Base-by-base conservation (phyloP, 2,113 vertebrate species). In the Spea multiplicata region DNA sequence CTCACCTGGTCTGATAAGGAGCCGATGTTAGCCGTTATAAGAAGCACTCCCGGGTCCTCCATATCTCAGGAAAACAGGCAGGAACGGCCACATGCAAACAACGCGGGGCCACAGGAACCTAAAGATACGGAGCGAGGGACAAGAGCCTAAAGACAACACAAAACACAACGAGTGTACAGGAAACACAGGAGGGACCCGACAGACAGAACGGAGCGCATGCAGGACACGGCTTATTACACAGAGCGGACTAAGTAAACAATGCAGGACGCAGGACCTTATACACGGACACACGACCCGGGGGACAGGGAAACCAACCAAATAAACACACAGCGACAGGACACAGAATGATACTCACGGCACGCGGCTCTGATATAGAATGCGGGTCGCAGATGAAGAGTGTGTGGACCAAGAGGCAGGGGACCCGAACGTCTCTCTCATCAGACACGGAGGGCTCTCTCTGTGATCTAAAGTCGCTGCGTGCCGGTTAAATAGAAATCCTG, bases 1-100 rank as follows among this genome's bases (percentile, higher is more conserved):
- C 93, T 94, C 81, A 94, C 93, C 30, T 93, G 89, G 81, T 93
- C 91, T 78, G 93, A 94, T 64, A 94, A 86, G 0, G 93, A 93
- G 5, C 93, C 93, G 47, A 94, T 90, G 30, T 94, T 94, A 0
- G 92, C 92, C 9, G 93, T 93, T 73, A 94, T 88, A 3, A 94
- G 88, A 76, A 94, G 85, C 71, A 92, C 88, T 48, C 89, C 87
- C 6, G 81, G 65, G 3, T 75, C 86, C 76, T 89, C 92, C 93
- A 94, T 94, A 82, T 80, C 44, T 5, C 17, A 16, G 3, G 8
- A 30, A 57, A 3, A 64, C 12, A 49, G n/a, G 50, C 62, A 48
- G n/a, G 3, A 3, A 61, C 9, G 45, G 44, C 45, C 50, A 52
- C 6, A 52, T 52, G 50, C 50, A 52, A 7, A 52, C 9, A 52